Base-by-base conservation (phyloP, 2,888 invertebrate genomes). In the Rosalia funebris region DNA sequence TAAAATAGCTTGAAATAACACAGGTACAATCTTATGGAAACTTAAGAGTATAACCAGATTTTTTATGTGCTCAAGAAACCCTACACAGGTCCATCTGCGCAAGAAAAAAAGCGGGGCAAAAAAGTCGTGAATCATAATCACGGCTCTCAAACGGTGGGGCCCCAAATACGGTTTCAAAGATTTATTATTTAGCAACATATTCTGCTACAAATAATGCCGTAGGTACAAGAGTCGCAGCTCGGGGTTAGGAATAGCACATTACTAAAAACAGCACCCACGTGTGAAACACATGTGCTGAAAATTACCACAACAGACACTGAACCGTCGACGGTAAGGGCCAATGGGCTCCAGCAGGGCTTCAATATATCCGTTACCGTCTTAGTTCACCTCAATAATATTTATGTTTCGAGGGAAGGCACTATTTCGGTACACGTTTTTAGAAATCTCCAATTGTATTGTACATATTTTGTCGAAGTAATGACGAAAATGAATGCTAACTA, bases 181-280 rank as follows among this genome's bases (percentile, higher is more conserved):
- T 34, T 34, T 11, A 34, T 34, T 34, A 34, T 34, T 34, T 34
- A 34, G 34, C 34, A 34, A 34, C 11, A 34, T 34, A 25, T 34
- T 34, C 34, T 34, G 34, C 34, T 34, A 34, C 34, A 34, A 34
- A 34, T 9, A 25, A 25, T 5, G 3, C 11, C 10, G 45, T 14
- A 31, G 45, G 45, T 45, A 45, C 14, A 12, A 31, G 11, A 11
- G 11, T 7, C 9, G 11, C 11, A 31, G 16, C 25, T 17, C 32
- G 14, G 45, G 45, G 31, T 14, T 5, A 31, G 14, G 45, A 17
- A 12, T 17, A 10, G 10, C 32, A 7, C 2, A 31, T 7, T 11
- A 71, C 70, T 71, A 67, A 70, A 71, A 69, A 63, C 70, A 70
- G 70, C 62, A 66, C 65, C 65, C 75, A 75, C 73, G 71, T 75